Conservation (phyloP, 2,797 vertebrate genomes). For the Nyctibius grandis region DNA sequence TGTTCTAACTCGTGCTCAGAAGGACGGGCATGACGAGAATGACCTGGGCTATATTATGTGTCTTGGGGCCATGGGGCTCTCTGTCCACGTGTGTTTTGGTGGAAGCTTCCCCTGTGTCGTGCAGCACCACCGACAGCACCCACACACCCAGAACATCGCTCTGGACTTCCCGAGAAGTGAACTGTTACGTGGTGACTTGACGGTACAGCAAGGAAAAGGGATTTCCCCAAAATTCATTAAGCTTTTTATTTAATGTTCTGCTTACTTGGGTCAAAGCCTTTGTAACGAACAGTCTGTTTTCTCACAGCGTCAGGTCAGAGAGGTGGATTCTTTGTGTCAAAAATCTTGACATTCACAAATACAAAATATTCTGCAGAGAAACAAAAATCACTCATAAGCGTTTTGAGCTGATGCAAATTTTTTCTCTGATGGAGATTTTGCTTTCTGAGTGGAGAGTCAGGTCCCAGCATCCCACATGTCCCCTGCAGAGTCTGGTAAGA, state of each 20-base stretch:
- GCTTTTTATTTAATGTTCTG: neutral
- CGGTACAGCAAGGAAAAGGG: neutral
- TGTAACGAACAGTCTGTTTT: neutral
- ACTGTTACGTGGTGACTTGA: too few species aligned
- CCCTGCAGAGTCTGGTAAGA: neutral
- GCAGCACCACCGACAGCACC: neutral
- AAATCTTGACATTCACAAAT: neutral
- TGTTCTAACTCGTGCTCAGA: neutral
- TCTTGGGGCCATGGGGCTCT: rapidly evolving
- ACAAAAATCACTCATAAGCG: neutral
- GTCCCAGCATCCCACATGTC: neutral
- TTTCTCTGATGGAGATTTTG: neutral
- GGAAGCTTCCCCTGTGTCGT: rapidly evolving
- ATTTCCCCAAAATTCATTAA: neutral
- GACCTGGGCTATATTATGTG: rapidly evolving
- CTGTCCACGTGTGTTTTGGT: rapidly evolving
- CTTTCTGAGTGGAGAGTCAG: neutral
- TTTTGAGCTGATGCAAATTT: neutral
- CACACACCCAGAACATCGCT: rapidly evolving
- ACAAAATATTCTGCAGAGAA: neutral
- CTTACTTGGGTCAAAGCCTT: neutral
- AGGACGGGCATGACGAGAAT: rapidly evolving
- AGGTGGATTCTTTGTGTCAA: neutral
- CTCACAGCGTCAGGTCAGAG: neutral
- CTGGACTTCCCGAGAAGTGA: neutral